These are phyloP conservation scores for Crenichthys baileyi DNA, from an alignment of 2,797 vertebrate genomes.

Conservation along the genomic window DNA sequence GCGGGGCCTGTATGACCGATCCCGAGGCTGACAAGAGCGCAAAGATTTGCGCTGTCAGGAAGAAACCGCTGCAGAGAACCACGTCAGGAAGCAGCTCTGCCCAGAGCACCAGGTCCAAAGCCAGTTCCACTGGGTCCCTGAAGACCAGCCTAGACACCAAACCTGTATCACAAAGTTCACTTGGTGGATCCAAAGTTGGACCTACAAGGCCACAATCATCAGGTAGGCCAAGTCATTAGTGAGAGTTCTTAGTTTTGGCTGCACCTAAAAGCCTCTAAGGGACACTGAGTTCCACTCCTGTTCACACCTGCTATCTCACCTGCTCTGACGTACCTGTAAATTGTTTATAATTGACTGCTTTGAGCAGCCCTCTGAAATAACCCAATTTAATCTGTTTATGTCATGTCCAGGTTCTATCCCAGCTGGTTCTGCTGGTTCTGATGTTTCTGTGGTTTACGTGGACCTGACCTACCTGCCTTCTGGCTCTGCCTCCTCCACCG, in stretches of 20 bases:
- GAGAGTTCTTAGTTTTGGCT: not conserved
- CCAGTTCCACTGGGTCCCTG: conserved; percentile 47
- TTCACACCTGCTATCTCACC: not conserved
- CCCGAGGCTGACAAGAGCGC: conserved; percentile 75
- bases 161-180: conserved; percentile 56
- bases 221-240: conserved; percentile 51
- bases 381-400: not conserved
- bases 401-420: conserved; percentile 56
- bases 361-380: not conserved
- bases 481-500: conserved; percentile 76
- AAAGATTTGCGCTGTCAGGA: conserved; percentile 61
- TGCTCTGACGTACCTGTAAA: not conserved
- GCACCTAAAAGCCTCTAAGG: not conserved
- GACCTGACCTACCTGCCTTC: conserved; percentile 93
- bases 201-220: conserved; percentile 48
- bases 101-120: conserved; percentile 65
- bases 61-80: conserved; percentile 61
- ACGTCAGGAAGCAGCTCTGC: conserved; percentile 8
- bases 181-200: conserved; percentile 59
- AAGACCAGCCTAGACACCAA: conserved; percentile 66
- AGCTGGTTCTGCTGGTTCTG: conserved; percentile 16
- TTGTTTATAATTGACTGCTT: not conserved
- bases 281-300: not conserved
- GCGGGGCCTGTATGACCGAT: conserved; percentile 91
- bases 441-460: conserved; percentile 79